These are phyloP conservation scores for Ictidomys tridecemlineatus DNA, from an alignment of 2,113 vertebrate genomes.

Conservation along the genomic window DNA sequence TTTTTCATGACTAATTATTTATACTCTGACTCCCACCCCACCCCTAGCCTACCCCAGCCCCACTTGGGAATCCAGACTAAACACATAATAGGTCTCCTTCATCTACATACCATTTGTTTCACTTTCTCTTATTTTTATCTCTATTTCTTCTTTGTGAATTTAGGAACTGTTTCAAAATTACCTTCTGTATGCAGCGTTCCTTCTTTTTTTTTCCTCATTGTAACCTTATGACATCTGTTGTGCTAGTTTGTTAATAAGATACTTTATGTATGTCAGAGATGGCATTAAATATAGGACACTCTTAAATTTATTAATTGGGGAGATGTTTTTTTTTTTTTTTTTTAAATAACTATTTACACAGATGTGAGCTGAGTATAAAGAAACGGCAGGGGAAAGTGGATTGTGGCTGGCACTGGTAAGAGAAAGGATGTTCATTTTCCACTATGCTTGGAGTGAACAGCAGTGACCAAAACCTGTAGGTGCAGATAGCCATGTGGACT, in stretches of 20 bases:
- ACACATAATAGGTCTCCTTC: neutral
- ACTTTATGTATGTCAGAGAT: neutral
- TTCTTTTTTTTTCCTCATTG: neutral
- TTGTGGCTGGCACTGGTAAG: neutral
- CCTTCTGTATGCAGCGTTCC: neutral
- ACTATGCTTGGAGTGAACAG: neutral
- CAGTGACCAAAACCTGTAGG: neutral
- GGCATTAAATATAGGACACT: neutral
- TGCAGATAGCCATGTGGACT: neutral
- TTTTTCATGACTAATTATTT: neutral
- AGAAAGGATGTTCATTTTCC: neutral
- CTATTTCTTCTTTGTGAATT: neutral
- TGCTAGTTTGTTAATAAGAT: neutral
- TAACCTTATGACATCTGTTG: neutral
- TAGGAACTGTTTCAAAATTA: neutral
- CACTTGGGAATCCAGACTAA: neutral
- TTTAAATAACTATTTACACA: neutral
- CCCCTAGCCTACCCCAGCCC: neutral
- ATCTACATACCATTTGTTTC: neutral
- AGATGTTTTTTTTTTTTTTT: too few species aligned
- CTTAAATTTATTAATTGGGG: neutral
- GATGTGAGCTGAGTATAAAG: neutral
- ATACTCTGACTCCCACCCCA: neutral
- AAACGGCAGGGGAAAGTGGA: neutral
- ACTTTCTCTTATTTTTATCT: neutral